Evolutionary conservation across 2,888 invertebrate genomes (phyloP), one percentile per base, ranked within the genome.

Genomic region (Mactromeris polynyma): DNA sequence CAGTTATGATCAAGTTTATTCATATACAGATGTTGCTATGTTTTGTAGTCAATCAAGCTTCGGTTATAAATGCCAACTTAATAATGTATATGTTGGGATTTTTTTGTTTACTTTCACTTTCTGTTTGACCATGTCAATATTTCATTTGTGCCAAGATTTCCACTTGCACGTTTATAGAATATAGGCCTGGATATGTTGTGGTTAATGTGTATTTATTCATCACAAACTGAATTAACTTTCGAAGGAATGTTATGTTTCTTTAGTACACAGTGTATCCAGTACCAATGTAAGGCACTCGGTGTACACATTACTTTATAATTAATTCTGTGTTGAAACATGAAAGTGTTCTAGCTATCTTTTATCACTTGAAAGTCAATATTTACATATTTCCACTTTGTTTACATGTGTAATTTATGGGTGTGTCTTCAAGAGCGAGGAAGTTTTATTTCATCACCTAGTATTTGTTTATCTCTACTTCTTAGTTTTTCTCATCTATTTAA

Each of bases 371-470:
- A 38, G n/a, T 83, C 40, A 83, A 83, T 83, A 83, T 83, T 83
- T 73, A 46, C 46, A 26, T 73, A 26, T 51, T 83, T 46, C 21
- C n/a, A 26, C 19, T 40, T 40, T 64, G 82, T 73, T 83, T 83
- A 83, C 83, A 40, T 73, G 1, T 83, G 36, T 73, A 73, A 73
- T 83, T 73, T 73, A 83, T 58, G 73, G 83, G 83, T 46, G 83
- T 83, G 33, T 83, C 73, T 79, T 42, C 42, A 73, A 73, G 73
- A 19, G 73, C 33, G 7, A 36, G 73, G 73, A 73, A 73, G 36
- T 73, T 73, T 2, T 73, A 73, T 73, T 73, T 73, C 11, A 64
- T 26, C 26, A 26, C 26, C 58, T 64, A 26, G 21, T 7, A 4
- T 64, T 64, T 64, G 26, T 64, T 21, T 64, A 64, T 64, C 58